phyloP scores from a whole-genome alignment of 2,888 invertebrate genomes.

The Mythimna lalbum region DNA sequence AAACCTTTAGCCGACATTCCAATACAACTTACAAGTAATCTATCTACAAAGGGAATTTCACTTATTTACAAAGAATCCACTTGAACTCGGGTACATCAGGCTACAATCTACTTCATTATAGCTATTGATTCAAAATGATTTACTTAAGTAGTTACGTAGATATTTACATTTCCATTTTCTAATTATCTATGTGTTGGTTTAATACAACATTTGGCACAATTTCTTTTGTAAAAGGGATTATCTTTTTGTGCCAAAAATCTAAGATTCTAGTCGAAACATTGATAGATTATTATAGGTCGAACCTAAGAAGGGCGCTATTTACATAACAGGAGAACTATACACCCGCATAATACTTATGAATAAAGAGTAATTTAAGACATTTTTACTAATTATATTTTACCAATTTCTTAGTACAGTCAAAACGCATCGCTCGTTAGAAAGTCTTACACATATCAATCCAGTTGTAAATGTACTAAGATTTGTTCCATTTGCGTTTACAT shows the following conservation, averaged over 20 bases:
- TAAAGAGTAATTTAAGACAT: slow-evolving; percentile 44
- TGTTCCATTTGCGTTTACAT: slow-evolving; percentile 14
- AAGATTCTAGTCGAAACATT: slow-evolving; percentile 62
- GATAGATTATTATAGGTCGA: slow-evolving; percentile 53
- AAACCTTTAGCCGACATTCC: slow-evolving; percentile 63
- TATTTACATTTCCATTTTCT: slow-evolving; percentile 78
- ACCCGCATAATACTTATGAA: slow-evolving; percentile 64
- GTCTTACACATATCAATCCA: slow-evolving; percentile 18
- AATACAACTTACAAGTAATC: slow-evolving; percentile 55
- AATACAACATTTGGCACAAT: slow-evolving; percentile 78
- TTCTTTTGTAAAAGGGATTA: slow-evolving; percentile 59
- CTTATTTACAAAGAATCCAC: slow-evolving; percentile 75
- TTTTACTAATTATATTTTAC: slow-evolving; percentile 40
- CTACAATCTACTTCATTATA: slow-evolving; percentile 37
- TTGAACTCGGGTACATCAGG: slow-evolving; percentile 36
- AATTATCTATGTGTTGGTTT: slow-evolving; percentile 76
- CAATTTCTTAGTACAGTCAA: slow-evolving; percentile 40
- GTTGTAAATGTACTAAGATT: slow-evolving; percentile 39
- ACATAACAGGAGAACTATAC: slow-evolving; percentile 63
- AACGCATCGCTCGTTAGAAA: slow-evolving; percentile 16
- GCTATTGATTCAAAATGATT: slow-evolving; percentile 61
- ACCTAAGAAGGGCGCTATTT: slow-evolving; percentile 61
- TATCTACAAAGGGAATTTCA: slow-evolving; percentile 82
- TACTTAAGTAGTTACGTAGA: slow-evolving; percentile 67
- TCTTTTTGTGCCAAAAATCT: slow-evolving; percentile 68